These are phyloP conservation scores for Microcebus jonahi DNA, from an alignment of 2,113 vertebrate genomes.

Conservation along the genomic window DNA sequence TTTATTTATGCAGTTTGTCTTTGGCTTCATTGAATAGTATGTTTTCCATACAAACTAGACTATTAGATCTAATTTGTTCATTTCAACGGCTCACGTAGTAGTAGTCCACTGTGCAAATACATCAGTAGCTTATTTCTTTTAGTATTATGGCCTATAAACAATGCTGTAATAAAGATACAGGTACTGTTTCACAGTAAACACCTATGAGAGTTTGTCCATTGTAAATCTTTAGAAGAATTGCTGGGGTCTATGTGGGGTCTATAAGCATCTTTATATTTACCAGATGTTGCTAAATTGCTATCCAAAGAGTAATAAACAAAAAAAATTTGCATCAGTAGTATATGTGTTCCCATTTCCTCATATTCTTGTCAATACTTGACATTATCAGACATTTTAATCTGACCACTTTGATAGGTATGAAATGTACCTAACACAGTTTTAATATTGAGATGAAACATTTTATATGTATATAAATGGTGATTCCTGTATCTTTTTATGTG, in stretches of 20 bases:
- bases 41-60: background rate
- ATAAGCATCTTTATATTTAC: background rate
- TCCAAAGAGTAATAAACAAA: background rate
- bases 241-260: background rate
- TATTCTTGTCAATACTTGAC: background rate
- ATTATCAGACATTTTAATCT: slow-evolving; percentile 14
- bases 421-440: background rate
- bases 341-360: background rate
- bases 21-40: background rate
- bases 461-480: background rate
- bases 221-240: background rate
- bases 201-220: background rate
- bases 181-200: background rate
- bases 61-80: background rate
- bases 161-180: background rate
- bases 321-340: background rate
- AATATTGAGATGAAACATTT: background rate
- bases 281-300: background rate
- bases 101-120: background rate
- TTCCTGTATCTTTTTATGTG: background rate
- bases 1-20: background rate
- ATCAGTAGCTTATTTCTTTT: background rate
- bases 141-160: background rate
- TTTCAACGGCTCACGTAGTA: background rate
- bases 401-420: background rate